Conservation (phyloP, 2,113 vertebrate species). For the Eulemur rufifrons region DNA sequence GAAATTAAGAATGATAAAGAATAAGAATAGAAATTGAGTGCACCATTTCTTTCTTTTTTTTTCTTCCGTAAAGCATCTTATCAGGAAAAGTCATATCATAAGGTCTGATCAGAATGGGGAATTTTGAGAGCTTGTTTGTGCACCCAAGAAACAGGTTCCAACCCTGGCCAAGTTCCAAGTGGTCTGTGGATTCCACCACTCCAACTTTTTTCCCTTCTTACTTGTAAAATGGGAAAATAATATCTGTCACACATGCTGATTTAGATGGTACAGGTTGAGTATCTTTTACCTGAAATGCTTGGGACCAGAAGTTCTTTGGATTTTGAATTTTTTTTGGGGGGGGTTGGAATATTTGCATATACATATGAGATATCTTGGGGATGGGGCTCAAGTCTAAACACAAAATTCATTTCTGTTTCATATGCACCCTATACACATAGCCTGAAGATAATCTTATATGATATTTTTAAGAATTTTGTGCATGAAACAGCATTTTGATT, state of each 20-base stretch:
- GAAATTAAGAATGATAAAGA: constrained; percentile 74
- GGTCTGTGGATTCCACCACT: not conserved
- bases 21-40: constrained; percentile 73
- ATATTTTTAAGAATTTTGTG: not conserved
- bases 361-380: not conserved
- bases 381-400: not conserved
- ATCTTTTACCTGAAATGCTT: too few species aligned
- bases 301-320: too few species aligned
- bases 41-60: not conserved
- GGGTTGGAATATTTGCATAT: too few species aligned
- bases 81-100: not conserved
- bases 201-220: not conserved
- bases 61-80: constrained; percentile 19
- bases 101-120: not conserved
- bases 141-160: not conserved
- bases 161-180: not conserved
- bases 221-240: not conserved
- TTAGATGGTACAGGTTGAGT: not conserved
- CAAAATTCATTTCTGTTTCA: not conserved
- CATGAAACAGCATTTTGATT: not conserved
- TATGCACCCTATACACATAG: not conserved
- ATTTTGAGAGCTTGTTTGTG: constrained; percentile 1
- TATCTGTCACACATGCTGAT: not conserved
- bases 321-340: too few species aligned
- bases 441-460: not conserved